Base-by-base conservation (phyloP, 1,140 invertebrate species). In the Vanessa atalanta region DNA sequence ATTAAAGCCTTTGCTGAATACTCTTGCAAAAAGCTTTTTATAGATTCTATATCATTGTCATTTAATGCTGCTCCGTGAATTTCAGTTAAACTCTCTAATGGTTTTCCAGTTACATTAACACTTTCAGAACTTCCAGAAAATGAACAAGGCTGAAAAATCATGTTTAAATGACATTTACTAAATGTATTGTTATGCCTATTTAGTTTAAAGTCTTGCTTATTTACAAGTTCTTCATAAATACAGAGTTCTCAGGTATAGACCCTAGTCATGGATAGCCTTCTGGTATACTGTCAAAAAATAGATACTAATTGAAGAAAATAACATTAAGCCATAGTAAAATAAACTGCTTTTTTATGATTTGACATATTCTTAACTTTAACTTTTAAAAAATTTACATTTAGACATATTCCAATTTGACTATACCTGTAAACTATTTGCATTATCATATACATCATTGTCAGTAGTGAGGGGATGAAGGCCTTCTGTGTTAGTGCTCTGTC, bases 1-100 rank as follows among this genome's bases (percentile, higher is more conserved):
- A 99, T 94, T 43, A 99, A 91, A 31, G 97, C 96, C 84, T 96
- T 95, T n/a, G 95, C 94, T 80, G 96, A 95, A 93, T 98, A 99
- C 76, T 99, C 98, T 79, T 97, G 95, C 43, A 99, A 95, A 84
- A 99, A 96, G 65, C 95, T 94, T 80, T 96, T 95, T 47, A 99
- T 94, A 81, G 96, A 95, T 81, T 99, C 97, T 31, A 97, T 89
- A 93, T 99, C 98, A 83, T 95, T 95, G 0, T 94, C 90, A 47
- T 96, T 96, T 50, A 99, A 93, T 87, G 95, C 96, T 73, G 94
- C 92, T 68, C 98, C 98, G 92, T 97, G 96, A 3, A 91, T 79
- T 79, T 93, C 92, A 53, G 90, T 88, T 57, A 86, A 91, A 47
- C 88, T 92, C 51, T 95, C 95, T 92, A 94, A 94, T 1, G 94